Base-by-base conservation (phyloP, 2,797 vertebrate species). In the Cygnus olor region DNA sequence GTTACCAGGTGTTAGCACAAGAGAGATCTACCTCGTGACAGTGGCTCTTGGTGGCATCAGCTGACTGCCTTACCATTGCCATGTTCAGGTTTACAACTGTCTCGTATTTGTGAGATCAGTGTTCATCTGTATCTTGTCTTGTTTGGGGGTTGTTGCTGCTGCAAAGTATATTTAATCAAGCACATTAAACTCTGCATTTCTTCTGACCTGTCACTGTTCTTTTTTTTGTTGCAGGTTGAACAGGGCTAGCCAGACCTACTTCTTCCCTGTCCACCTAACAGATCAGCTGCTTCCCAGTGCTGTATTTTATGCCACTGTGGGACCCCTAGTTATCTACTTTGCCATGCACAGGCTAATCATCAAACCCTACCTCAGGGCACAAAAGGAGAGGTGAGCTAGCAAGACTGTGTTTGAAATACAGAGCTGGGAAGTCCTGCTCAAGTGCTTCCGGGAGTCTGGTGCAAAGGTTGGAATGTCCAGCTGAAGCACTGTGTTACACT, bases 201-300 rank as follows among this genome's bases (percentile, higher is more conserved):
- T 44, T 89, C 94, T 93, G 47, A 97, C 66, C 27, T 76, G 2
- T 71, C 63, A 30, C 53, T 90, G 34, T 76, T 16, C 45, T 95
- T 63, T 85, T 56, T 65, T 79, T 82, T 56, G 61, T 93, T 93
- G 42, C 97, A 99, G 99, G 96, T 97, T 99, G 78, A 99, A 99
- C 97, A 97, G 99, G 96, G 99, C 99, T 94, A 99, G 99, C 95
- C 99, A 99, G 98, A 99, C 99, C 2, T 99, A 99, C 97, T 99
- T 99, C 98, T 99, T 99, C 97, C 99, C 99, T 5, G 98, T 99
- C 84, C 99, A 99, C 94, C 95, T 99, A 97, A 99, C 99, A 36
- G 99, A 99, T 95, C 99, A 99, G 97, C 98, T 99, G 47, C 98
- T 99, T 73, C 99, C 99, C 79, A 99, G 99, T 3, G 99, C 99